Percentiles rank a stretch among this genome's conserved stretches.
These are phyloP conservation scores for Tipula confusa DNA, from an alignment of 2,888 invertebrate genomes.

Conservation along the genomic window DNA sequence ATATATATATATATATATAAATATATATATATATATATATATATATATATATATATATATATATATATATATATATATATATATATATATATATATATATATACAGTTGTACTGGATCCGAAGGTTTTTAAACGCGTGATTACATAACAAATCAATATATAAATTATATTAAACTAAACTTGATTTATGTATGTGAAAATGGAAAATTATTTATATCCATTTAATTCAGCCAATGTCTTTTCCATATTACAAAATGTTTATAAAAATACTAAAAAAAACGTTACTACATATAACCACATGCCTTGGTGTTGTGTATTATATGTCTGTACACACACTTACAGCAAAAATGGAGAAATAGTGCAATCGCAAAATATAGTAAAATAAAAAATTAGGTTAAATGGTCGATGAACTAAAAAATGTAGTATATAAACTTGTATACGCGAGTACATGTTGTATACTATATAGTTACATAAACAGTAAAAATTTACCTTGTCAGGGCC, in stretches of 20 bases:
- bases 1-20: no score
- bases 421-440: background rate
- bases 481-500: conserved; percentile 30
- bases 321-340: background rate
- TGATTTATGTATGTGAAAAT: background rate
- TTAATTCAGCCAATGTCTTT: background rate
- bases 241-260: background rate
- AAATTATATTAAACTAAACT: background rate
- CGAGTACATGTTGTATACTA: no score
- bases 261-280: background rate
- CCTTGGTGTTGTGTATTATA: no score
- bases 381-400: conserved; percentile 28
- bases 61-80: no score
- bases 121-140: background rate
- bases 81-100: no score
- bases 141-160: background rate
- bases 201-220: background rate
- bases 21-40: no score
- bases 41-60: no score
- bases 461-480: background rate
- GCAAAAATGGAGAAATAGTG: background rate
- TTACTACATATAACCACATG: background rate
- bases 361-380: background rate
- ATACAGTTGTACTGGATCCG: no score
- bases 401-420: conserved; percentile 28